These are phyloP conservation scores for Paralichthys olivaceus DNA, from an alignment of 2,113 vertebrate species.

Conservation along the genomic window DNA sequence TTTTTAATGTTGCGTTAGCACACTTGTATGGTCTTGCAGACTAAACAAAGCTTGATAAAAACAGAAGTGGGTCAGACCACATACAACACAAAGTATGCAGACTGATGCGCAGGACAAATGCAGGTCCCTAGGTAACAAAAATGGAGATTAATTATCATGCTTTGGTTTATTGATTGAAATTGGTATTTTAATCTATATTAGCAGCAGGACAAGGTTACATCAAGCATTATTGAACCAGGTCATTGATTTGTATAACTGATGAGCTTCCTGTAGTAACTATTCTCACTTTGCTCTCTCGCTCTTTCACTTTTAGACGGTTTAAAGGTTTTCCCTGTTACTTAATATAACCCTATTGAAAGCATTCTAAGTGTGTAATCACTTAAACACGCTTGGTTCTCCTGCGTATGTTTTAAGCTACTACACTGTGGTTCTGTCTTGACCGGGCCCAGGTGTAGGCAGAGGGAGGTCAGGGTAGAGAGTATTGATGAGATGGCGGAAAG, in stretches of 20 bases:
- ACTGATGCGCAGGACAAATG: neutral
- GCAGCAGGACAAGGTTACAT: constrained; percentile 18
- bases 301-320: neutral
- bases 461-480: constrained; percentile 55
- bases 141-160: constrained; percentile 5
- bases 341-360: neutral
- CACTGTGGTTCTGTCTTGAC: constrained; percentile 15
- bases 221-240: constrained; percentile 15
- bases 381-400: too few species aligned
- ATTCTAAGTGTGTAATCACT: neutral
- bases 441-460: constrained; percentile 44
- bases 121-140: constrained; percentile 1
- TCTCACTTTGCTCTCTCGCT: neutral
- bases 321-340: neutral
- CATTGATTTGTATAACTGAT: constrained; percentile 26
- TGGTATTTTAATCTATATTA: constrained; percentile 18
- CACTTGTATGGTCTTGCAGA: too few species aligned
- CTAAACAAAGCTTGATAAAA: too few species aligned
- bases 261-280: neutral
- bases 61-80: too few species aligned
- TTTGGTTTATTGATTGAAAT: constrained; percentile 29
- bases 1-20: too few species aligned
- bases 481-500: constrained; percentile 67
- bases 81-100: too few species aligned
- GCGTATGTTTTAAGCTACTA: neutral